Base-by-base conservation (phyloP, 1,140 invertebrate genomes). In the Neotoxoptera formosana region DNA sequence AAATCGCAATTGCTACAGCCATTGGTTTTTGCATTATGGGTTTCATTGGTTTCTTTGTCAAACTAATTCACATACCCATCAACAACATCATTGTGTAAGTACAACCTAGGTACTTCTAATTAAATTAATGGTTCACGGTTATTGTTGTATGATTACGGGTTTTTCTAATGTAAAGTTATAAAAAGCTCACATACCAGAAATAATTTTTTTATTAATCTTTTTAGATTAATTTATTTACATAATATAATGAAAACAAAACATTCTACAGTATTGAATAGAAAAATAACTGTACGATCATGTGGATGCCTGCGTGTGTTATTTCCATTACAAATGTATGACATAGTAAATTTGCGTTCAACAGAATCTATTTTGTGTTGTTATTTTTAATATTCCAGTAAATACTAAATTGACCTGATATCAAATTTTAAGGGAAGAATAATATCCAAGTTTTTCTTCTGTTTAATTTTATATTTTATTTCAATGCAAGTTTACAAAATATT, bases 11-110 rank as follows among this genome's bases (percentile, higher is more conserved):
- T 94, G 99, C 99, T 81, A 99, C 99, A 94, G 99, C 99, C 1
- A 99, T 99, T 95, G 99, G 99, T 90, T 99, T 99, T 96, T 99
- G 98, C 95, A 99, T 99, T 95, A 99, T 99, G 99, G 99, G 99
- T 88, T 99, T 99, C 95, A 99, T 99, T 95, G 99, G 99, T 94
- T 99, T 99, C 96, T 99, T 99, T 95, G 99, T 99, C 14, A 99
- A 99, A 96, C 96, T 99, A 92, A 99, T 99, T 95, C 99, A 99
- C 96, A 99, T 99, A 95, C 99, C 99, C 94, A 99, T 99, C 96
- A 99, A 99, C 96, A 99, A 99, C 96, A 99, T 99, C 95, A 99
- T 99, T 96, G 99, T 99, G 96, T 96, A 96, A 96, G 96, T 96
- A 94, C 17, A 34, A 76, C n/a, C 11, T 76, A 21, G 14, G 17